phyloP scores from a whole-genome alignment of 2,888 invertebrate genomes.

The Ypsolopha scabrella region DNA sequence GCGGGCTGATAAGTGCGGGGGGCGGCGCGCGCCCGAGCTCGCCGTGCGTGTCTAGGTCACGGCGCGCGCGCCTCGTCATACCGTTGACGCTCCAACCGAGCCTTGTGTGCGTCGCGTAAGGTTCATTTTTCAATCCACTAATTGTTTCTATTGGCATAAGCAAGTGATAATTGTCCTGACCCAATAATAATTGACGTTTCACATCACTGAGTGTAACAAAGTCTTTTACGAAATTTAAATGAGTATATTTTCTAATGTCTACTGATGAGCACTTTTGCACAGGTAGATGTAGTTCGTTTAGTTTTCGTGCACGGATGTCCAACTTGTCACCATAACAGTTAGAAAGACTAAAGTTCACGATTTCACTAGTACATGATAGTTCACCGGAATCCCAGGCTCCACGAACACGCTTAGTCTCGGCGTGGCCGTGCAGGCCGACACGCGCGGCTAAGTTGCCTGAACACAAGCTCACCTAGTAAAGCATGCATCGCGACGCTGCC shows the following conservation, averaged over 20 bases:
- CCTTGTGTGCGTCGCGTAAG: conserved; percentile 2
- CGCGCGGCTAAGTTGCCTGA: conserved; percentile 9
- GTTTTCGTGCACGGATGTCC: conserved; percentile 11
- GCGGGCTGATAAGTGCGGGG: background rate
- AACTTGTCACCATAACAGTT: conserved; percentile 8
- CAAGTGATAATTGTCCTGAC: conserved; percentile 10
- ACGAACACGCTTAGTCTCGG: conserved; percentile 12
- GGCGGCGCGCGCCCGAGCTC: background rate
- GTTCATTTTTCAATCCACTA: background rate
- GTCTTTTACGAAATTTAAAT: conserved; percentile 7
- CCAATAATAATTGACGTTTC: conserved; percentile 19
- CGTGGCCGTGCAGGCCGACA: conserved; percentile 12
- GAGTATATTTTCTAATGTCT: conserved; percentile 8
- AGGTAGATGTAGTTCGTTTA: conserved; percentile 15
- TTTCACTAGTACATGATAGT: conserved; percentile 9
- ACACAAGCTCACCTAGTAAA: too few relatives aligned
- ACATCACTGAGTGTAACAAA: background rate
- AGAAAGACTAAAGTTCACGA: conserved; percentile 10
- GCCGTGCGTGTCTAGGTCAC: too few relatives aligned
- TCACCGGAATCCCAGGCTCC: conserved; percentile 13
- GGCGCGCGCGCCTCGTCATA: background rate
- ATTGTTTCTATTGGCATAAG: background rate
- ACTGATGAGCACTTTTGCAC: conserved; percentile 9
- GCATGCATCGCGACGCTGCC: too few relatives aligned
- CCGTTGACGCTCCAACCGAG: conserved; percentile 5